Percentiles rank a stretch among this genome's conserved stretches.
Evolutionary conservation across 2,888 invertebrate species (phyloP).

Genomic region (Antitype chi): DNA sequence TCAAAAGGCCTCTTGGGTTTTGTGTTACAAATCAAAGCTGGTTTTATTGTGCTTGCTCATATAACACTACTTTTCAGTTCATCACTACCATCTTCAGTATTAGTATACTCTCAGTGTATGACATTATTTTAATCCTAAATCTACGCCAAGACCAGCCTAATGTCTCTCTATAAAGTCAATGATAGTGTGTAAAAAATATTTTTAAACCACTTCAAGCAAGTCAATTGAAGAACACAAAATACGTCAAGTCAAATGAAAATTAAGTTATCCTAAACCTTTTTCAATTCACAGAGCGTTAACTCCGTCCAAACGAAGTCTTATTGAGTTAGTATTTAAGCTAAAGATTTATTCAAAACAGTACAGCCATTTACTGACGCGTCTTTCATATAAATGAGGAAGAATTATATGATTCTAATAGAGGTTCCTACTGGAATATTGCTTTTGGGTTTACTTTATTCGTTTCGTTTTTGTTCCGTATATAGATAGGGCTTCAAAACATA

Average conservation of each 20-base stretch:
- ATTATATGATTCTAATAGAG: slow-evolving; percentile 29
- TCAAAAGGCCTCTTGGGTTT: background rate
- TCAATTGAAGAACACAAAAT: slow-evolving; percentile 55
- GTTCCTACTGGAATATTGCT: slow-evolving; percentile 35
- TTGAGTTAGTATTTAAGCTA: slow-evolving; percentile 85
- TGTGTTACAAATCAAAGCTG: background rate
- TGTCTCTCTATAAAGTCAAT: background rate
- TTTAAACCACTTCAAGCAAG: slow-evolving; percentile 26
- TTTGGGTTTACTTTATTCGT: slow-evolving; percentile 50
- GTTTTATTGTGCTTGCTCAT: background rate
- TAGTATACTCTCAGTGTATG: background rate
- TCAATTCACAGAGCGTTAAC: slow-evolving; percentile 83
- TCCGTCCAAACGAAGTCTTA: slow-evolving; percentile 81
- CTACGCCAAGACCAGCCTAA: too few species aligned
- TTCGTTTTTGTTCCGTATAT: background rate
- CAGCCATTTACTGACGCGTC: slow-evolving; percentile 75
- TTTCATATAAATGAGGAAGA: slow-evolving; percentile 81
- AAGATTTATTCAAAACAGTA: slow-evolving; percentile 87
- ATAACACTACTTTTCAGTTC: background rate
- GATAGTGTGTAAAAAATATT: too few species aligned
- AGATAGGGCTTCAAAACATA: background rate
- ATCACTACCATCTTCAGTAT: background rate
- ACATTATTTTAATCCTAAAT: background rate
- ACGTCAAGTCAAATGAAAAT: slow-evolving; percentile 81
- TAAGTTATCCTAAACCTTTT: slow-evolving; percentile 84